Conservation (phyloP, 2,888 invertebrate species). For the Hydroisotoma schaefferi region DNA sequence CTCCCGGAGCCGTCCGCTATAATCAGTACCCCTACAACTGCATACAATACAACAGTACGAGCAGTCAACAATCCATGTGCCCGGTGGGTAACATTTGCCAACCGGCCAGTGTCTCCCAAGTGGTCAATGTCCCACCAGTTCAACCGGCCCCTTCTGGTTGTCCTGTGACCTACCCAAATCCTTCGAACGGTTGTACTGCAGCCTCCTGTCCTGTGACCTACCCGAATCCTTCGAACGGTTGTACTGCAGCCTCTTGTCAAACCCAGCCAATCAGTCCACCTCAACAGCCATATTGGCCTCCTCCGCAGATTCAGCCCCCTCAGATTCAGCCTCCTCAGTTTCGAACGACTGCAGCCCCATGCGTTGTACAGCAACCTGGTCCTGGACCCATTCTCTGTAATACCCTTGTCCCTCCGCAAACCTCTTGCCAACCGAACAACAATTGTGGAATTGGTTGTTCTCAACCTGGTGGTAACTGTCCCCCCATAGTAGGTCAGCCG, state of each 20-base stretch:
- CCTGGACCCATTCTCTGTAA: slow-evolving; percentile 21
- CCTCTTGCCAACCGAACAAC: not conserved
- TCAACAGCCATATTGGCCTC: not conserved
- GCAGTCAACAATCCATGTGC: slow-evolving; percentile 18
- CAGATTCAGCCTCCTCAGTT: slow-evolving; percentile 3
- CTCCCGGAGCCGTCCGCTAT: slow-evolving; percentile 30
- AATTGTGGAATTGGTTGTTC: too few relatives aligned
- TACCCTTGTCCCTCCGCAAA: not conserved
- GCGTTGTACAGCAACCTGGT: slow-evolving; percentile 4
- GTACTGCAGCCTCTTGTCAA: not conserved
- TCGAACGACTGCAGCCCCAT: too few relatives aligned
- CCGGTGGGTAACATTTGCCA: slow-evolving; percentile 21
- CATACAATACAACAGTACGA: slow-evolving; percentile 21
- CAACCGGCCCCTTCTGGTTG: not conserved
- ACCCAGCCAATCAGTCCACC: slow-evolving; percentile 6
- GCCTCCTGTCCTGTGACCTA: not conserved
- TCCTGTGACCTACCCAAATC: not conserved
- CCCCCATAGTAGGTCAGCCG: not conserved
- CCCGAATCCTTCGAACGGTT: not conserved
- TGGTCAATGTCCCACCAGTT: not conserved
- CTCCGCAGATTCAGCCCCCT: not conserved
- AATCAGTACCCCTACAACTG: slow-evolving; percentile 35
- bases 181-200: not conserved
- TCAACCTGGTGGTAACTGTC: not conserved
- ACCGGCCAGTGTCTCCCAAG: slow-evolving; percentile 16